These are phyloP conservation scores for Drosophila anomelani DNA, from an alignment of 2,888 invertebrate species.

Conservation along the genomic window DNA sequence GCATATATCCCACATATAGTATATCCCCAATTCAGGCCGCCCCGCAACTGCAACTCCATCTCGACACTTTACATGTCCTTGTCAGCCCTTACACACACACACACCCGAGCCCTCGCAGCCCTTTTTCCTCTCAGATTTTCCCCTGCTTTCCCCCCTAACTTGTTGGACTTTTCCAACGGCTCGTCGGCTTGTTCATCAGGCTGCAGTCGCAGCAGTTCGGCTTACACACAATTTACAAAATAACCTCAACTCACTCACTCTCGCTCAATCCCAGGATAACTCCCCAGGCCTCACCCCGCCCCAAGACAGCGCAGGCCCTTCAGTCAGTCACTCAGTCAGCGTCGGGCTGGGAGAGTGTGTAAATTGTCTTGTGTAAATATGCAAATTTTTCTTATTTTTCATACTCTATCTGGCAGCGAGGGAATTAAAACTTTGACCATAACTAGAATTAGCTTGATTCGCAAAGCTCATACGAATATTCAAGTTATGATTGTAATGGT, in stretches of 20 bases:
- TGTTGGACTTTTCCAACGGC: slow-evolving; percentile 67
- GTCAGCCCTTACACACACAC: slow-evolving; percentile 33
- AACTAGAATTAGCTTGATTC: background rate
- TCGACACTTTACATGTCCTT: slow-evolving; percentile 68
- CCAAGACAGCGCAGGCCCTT: slow-evolving; percentile 20
- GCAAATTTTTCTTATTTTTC: slow-evolving; percentile 48
- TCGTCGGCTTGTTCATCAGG: slow-evolving; percentile 54
- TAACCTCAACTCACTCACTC: slow-evolving; percentile 64
- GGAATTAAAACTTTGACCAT: slow-evolving; percentile 12
- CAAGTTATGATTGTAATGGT: background rate
- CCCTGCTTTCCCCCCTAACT: slow-evolving; percentile 55
- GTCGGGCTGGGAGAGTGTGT: slow-evolving; percentile 54
- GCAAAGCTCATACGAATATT: too few species aligned
- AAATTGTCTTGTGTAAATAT: slow-evolving; percentile 75
- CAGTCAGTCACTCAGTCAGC: slow-evolving; percentile 42
- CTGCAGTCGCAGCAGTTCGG: slow-evolving; percentile 68
- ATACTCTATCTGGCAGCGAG: slow-evolving; percentile 12
- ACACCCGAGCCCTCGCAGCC: background rate
- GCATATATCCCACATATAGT: slow-evolving; percentile 12
- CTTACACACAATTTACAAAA: slow-evolving; percentile 78
- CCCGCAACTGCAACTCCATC: slow-evolving; percentile 56
- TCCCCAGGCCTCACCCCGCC: background rate
- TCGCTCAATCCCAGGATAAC: slow-evolving; percentile 23
- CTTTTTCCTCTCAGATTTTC: slow-evolving; percentile 13
- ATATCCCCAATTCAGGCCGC: slow-evolving; percentile 53